These are phyloP conservation scores for Sinocyclocheilus rhinocerous DNA, from an alignment of 2,113 vertebrate species.

Conservation along the genomic window DNA sequence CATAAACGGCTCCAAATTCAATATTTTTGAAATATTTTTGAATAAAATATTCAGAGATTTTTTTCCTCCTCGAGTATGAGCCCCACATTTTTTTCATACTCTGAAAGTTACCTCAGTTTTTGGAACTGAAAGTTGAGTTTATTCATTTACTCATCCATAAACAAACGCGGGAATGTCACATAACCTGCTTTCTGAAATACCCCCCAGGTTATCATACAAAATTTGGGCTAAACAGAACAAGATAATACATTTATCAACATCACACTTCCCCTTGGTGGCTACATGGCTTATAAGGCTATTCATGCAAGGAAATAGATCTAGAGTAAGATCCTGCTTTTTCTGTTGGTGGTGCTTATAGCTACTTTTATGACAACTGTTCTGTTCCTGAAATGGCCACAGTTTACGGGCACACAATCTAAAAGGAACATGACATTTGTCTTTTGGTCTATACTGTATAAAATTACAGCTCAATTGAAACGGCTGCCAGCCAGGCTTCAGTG, in stretches of 20 bases:
- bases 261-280: conserved; percentile 44
- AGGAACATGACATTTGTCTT: not conserved
- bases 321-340: not conserved
- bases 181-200: not conserved
- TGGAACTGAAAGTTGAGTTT: not conserved
- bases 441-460: not conserved
- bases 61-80: too few species aligned
- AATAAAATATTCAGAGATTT: too few species aligned
- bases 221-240: not conserved
- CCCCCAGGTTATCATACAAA: not conserved
- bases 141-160: not conserved
- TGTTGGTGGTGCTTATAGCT: not conserved
- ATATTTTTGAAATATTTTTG: not conserved
- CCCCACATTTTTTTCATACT: too few species aligned
- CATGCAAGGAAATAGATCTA: not conserved
- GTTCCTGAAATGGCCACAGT: not conserved
- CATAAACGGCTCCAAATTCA: not conserved
- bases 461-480: not conserved
- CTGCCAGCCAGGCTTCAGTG: not conserved
- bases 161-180: not conserved
- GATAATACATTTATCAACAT: conserved; percentile 8
- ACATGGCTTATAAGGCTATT: not conserved
- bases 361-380: not conserved
- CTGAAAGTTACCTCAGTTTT: not conserved
- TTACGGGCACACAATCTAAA: not conserved